A percentile compares a stretch with the other conserved stretches of the same genome.
These are phyloP conservation scores for Drosophila setifemur DNA, from an alignment of 1,140 invertebrate species.

Conservation along the genomic window DNA sequence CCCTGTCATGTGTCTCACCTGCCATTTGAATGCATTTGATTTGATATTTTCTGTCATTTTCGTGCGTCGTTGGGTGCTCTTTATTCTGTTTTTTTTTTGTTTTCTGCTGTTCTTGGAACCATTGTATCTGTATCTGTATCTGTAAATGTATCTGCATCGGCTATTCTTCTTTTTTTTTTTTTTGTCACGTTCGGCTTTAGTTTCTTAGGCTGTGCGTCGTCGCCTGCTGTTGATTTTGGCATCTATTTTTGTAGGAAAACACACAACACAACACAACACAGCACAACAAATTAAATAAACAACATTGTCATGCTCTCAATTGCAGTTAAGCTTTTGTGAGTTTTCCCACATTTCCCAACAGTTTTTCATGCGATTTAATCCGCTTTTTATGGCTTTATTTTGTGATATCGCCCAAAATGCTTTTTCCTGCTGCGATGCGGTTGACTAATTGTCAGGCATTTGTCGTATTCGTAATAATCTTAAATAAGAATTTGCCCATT, in stretches of 20 bases:
- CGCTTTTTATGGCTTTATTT: constrained; percentile 23
- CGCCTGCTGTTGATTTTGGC: background rate
- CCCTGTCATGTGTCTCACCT: constrained; percentile 48
- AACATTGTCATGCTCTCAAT: constrained; percentile 24
- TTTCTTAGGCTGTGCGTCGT: constrained; percentile 18
- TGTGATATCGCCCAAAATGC: constrained; percentile 15
- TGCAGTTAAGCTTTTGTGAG: constrained; percentile 13
- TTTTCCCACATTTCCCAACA: background rate
- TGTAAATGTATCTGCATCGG: background rate
- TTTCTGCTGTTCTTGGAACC: constrained; percentile 24
- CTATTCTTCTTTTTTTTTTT: no score
- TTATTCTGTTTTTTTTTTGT: constrained; percentile 24
- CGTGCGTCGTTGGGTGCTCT: constrained; percentile 27
- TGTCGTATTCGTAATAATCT: background rate
- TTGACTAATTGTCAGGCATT: constrained; percentile 25
- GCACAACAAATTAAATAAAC: constrained; percentile 38
- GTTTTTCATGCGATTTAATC: constrained; percentile 14
- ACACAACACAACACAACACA: no score
- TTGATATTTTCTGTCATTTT: constrained; percentile 55
- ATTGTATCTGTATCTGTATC: constrained; percentile 8
- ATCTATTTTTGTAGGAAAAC: constrained; percentile 41
- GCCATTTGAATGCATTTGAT: constrained; percentile 66
- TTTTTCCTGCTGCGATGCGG: constrained; percentile 22
- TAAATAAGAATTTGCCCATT: background rate
- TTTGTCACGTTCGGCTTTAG: constrained; percentile 36